phyloP scores from a whole-genome alignment of 2,888 invertebrate genomes.

The Scaptomyza flava region DNA sequence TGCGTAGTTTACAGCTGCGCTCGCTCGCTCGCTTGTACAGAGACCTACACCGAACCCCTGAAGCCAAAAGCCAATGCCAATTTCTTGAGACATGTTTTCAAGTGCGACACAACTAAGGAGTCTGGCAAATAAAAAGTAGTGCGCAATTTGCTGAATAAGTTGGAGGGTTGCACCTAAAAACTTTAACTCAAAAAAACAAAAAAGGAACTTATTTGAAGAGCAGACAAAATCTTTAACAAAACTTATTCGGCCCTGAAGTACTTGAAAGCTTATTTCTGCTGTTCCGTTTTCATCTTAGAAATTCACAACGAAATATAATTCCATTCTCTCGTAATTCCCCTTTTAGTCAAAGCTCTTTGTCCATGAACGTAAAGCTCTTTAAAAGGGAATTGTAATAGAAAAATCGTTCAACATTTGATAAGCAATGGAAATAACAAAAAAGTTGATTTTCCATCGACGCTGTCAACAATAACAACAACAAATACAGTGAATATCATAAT shows the following conservation, averaged over 20 bases:
- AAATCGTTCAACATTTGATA: constrained; percentile 26
- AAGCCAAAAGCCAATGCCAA: constrained; percentile 40
- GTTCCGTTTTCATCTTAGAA: neutral
- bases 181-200: neutral
- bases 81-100: constrained; percentile 64
- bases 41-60: constrained; percentile 1
- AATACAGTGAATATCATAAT: too few relatives aligned
- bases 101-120: constrained; percentile 52
- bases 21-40: neutral
- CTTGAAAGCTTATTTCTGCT: neutral
- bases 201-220: neutral
- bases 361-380: constrained; percentile 17
- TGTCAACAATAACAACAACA: constrained; percentile 34
- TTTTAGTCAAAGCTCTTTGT: constrained; percentile 8
- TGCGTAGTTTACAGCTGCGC: constrained; percentile 64
- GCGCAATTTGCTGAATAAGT: constrained; percentile 52
- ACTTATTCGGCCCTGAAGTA: neutral
- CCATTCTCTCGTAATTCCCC: too few relatives aligned
- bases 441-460: constrained; percentile 50
- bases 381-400: constrained; percentile 22
- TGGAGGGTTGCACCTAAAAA: neutral
- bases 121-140: constrained; percentile 33
- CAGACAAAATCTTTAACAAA: neutral
- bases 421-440: constrained; percentile 42
- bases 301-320: too few relatives aligned